These are phyloP conservation scores for Cataglyphis livida DNA, from an alignment of 2,888 invertebrate genomes.

Conservation along the genomic window DNA sequence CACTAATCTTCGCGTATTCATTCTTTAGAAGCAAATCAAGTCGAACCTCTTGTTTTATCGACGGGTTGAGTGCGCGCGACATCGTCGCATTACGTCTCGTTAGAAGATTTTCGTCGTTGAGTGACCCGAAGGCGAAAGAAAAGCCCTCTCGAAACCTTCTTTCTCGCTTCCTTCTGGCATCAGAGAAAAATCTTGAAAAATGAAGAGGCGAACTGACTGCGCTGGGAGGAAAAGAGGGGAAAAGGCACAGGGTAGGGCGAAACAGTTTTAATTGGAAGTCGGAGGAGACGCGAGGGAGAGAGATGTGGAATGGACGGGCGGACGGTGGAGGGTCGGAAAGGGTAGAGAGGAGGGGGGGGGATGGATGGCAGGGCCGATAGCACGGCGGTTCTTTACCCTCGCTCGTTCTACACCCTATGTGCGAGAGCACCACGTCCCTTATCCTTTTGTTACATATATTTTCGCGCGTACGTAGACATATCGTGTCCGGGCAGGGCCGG, in stretches of 20 bases:
- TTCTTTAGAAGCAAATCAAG: conserved; percentile 24
- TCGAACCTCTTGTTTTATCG: conserved; percentile 42
- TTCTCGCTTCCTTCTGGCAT: conserved; percentile 61
- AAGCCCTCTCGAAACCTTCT: conserved; percentile 58
- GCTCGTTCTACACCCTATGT: conserved; percentile 59
- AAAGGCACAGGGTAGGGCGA: conserved; percentile 63
- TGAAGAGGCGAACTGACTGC: conserved; percentile 62
- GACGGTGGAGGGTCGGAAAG: conserved; percentile 21
- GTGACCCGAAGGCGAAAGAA: conserved; percentile 59
- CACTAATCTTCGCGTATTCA: conserved; percentile 30
- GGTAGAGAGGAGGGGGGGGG: neutral
- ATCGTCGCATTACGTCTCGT: conserved; percentile 71
- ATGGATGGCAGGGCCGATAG: conserved; percentile 54
- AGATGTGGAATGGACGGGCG: conserved; percentile 13
- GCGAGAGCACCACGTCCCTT: conserved; percentile 19
- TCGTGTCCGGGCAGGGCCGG: conserved; percentile 39
- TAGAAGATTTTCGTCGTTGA: conserved; percentile 68
- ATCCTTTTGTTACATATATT: conserved; percentile 54
- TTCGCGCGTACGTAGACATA: conserved; percentile 60
- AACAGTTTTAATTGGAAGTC: conserved; percentile 77
- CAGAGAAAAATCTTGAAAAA: conserved; percentile 79
- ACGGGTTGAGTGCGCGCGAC: conserved; percentile 39
- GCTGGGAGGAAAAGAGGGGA: neutral
- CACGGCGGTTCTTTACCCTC: conserved; percentile 71
- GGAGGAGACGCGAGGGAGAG: conserved; percentile 57